These are phyloP conservation scores for Xyliphius kryptos DNA, from an alignment of 2,113 vertebrate species.

Conservation along the genomic window DNA sequence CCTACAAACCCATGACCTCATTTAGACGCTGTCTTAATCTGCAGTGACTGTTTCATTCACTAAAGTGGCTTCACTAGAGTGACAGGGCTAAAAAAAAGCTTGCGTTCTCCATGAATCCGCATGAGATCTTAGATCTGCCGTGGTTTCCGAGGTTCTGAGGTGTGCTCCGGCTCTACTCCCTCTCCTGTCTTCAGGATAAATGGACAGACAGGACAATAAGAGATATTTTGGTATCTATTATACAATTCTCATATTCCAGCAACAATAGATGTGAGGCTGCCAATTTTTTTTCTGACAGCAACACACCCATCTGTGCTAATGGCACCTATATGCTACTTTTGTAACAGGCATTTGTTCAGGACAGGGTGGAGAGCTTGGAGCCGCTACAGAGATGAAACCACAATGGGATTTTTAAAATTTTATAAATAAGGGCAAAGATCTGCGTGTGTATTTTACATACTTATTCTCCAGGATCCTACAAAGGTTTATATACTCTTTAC, in stretches of 20 bases:
- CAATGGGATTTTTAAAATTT: neutral
- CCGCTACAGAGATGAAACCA: neutral
- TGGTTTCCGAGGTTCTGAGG: neutral
- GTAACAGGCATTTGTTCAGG: slow-evolving; percentile 3
- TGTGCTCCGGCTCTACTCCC: neutral
- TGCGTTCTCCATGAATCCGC: neutral
- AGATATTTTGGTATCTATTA: slow-evolving; percentile 17
- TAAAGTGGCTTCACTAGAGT: neutral
- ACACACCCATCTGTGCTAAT: slow-evolving; percentile 29
- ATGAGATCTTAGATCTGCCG: neutral
- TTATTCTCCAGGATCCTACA: too few relatives aligned
- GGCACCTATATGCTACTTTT: slow-evolving; percentile 30
- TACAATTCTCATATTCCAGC: neutral
- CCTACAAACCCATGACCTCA: neutral
- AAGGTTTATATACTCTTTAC: too few relatives aligned
- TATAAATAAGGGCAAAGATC: too few relatives aligned
- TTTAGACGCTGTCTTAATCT: neutral
- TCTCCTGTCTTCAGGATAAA: slow-evolving; percentile 9
- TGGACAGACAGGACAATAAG: neutral
- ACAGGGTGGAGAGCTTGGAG: neutral
- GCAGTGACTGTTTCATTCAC: neutral
- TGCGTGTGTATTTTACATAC: too few relatives aligned
- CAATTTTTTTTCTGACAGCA: slow-evolving; percentile 26
- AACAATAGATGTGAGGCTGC: slow-evolving; percentile 36
- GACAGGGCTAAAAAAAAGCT: too few relatives aligned